Conservation (phyloP, 1,140 invertebrate genomes). For the Plectrocnemia conspersa region DNA sequence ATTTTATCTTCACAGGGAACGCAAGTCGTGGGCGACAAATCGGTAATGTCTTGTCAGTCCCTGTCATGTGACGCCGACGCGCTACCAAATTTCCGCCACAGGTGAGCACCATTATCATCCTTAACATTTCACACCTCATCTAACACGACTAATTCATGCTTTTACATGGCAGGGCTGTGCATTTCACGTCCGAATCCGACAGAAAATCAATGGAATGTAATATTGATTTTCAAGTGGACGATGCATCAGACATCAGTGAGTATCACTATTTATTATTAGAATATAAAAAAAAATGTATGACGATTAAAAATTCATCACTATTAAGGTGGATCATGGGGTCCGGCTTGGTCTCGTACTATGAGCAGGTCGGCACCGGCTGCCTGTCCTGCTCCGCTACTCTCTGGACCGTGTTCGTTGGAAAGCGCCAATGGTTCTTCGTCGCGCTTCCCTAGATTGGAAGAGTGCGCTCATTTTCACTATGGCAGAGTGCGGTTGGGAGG, state of each 20-base stretch:
- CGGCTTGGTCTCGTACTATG: slow-evolving; percentile 35
- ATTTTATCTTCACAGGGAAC: slow-evolving; percentile 40
- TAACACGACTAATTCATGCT: not conserved
- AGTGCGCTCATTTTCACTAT: slow-evolving; percentile 98
- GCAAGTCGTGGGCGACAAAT: slow-evolving; percentile 41
- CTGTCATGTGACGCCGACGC: slow-evolving; percentile 47
- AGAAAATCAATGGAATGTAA: slow-evolving; percentile 36
- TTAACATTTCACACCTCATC: not conserved
- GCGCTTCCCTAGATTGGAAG: slow-evolving; percentile 88
- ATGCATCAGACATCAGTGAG: slow-evolving; percentile 26
- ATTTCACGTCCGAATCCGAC: slow-evolving; percentile 48
- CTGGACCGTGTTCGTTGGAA: slow-evolving; percentile 32
- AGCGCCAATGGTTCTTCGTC: slow-evolving; percentile 37
- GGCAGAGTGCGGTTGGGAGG: slow-evolving; percentile 83
- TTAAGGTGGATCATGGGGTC: slow-evolving; percentile 14
- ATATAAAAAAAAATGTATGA: not conserved
- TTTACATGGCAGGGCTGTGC: slow-evolving; percentile 43
- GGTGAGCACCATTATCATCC: slow-evolving; percentile 36
- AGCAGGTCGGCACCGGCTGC: slow-evolving; percentile 42
- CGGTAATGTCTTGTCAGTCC: slow-evolving; percentile 52
- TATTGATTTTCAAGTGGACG: slow-evolving; percentile 29
- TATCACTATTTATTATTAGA: slow-evolving; percentile 8
- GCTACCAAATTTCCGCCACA: slow-evolving; percentile 44
- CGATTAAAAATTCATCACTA: not conserved
- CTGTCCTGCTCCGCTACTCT: slow-evolving; percentile 1